Evolutionary conservation across 2,797 vertebrate genomes (phyloP).

Genomic region (Betta splendens): DNA sequence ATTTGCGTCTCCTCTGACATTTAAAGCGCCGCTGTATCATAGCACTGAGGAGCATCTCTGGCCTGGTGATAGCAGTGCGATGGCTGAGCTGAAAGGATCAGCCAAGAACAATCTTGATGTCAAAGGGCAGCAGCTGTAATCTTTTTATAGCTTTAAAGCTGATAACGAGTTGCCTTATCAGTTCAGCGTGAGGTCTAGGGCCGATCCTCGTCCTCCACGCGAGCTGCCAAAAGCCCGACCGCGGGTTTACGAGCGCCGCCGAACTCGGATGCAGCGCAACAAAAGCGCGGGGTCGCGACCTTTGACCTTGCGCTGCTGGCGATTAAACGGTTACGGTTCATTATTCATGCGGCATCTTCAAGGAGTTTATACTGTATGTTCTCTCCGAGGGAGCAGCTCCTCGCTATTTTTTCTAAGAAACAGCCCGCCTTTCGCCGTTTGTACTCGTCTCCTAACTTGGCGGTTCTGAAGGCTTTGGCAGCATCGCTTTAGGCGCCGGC

Average conservation of each 20-base stretch:
- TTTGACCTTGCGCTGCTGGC: slow-evolving; percentile 20
- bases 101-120: slow-evolving; percentile 42
- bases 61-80: slow-evolving; percentile 37
- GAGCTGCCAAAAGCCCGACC: slow-evolving; percentile 15
- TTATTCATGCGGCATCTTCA: slow-evolving; percentile 24
- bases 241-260: slow-evolving; percentile 11
- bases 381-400: not conserved
- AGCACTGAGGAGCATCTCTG: slow-evolving; percentile 27
- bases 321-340: not conserved
- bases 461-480: slow-evolving; percentile 39
- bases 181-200: slow-evolving; percentile 20
- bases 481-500: slow-evolving; percentile 11
- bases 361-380: slow-evolving; percentile 4
- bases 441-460: slow-evolving; percentile 18
- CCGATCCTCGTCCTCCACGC: not conserved
- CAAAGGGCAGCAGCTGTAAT: slow-evolving; percentile 49
- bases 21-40: slow-evolving; percentile 33
- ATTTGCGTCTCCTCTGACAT: slow-evolving; percentile 45
- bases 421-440: slow-evolving; percentile 11
- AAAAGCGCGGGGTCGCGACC: slow-evolving; percentile 7
- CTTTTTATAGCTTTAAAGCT: slow-evolving; percentile 46
- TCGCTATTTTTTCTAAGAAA: not conserved
- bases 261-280: slow-evolving; percentile 22
- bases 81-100: slow-evolving; percentile 28
- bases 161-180: slow-evolving; percentile 39